Conservation (phyloP, 2,797 vertebrate genomes). For the Paramormyrops hopkinsi region DNA sequence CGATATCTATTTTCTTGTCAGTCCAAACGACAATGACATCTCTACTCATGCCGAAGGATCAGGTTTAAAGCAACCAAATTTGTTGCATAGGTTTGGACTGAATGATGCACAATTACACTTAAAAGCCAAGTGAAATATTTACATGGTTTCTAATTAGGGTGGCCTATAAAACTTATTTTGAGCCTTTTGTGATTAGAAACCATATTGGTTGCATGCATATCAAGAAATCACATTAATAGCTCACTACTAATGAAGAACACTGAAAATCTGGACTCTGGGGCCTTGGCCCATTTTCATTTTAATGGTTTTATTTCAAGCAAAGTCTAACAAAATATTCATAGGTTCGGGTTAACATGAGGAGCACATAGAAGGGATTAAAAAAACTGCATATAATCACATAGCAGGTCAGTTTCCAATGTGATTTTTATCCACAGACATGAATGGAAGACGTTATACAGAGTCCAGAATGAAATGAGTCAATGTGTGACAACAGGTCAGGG, state of each 20-base stretch:
- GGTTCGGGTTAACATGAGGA: neutral
- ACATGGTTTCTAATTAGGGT: neutral
- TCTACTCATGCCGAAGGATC: neutral
- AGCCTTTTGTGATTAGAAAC: slow-evolving; percentile 4
- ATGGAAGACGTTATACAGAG: neutral
- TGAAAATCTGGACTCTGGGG: neutral
- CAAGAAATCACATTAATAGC: neutral
- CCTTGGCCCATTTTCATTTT: slow-evolving; percentile 2
- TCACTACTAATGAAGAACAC: slow-evolving; percentile 3
- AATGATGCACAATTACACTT: neutral
- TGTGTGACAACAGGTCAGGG: neutral
- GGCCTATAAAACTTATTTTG: slow-evolving; percentile 11
- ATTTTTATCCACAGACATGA: neutral
- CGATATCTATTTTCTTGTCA: neutral
- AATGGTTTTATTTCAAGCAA: neutral
- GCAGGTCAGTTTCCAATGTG: neutral
- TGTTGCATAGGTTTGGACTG: neutral
- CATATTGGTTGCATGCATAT: slow-evolving; percentile 6
- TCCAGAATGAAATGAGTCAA: neutral
- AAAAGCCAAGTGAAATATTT: neutral
- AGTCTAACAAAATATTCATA: neutral
- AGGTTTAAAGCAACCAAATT: neutral
- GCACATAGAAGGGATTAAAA: neutral
- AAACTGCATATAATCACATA: neutral
- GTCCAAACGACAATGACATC: neutral